Conservation (phyloP, 2,888 invertebrate species). For the Eilema caniola region DNA sequence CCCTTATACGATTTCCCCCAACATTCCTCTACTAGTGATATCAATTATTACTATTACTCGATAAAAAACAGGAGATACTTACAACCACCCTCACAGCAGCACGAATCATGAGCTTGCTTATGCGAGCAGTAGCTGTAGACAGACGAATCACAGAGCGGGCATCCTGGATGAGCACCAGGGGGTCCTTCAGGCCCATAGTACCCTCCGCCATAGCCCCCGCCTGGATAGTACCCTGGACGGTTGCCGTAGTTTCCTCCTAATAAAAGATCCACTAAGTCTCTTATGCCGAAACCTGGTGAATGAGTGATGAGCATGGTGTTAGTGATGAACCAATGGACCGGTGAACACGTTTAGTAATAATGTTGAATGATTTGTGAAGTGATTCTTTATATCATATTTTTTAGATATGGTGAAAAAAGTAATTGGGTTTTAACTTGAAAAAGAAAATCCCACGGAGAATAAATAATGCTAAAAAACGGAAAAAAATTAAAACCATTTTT, state of each 20-base stretch:
- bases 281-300: slow-evolving; percentile 80
- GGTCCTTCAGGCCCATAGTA: slow-evolving; percentile 64
- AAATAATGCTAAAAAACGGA: no score
- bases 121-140: slow-evolving; percentile 92
- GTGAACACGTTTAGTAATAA: slow-evolving; percentile 10
- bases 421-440: no score
- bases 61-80: slow-evolving; percentile 58
- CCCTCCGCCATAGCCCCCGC: slow-evolving; percentile 53
- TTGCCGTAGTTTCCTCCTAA: slow-evolving; percentile 76
- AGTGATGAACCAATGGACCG: slow-evolving; percentile 30
- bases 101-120: slow-evolving; percentile 91
- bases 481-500: no score
- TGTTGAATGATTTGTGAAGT: slow-evolving; percentile 8
- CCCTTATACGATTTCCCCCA: no score
- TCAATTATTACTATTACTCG: no score
- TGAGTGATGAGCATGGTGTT: slow-evolving; percentile 62
- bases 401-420: no score
- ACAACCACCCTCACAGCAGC: slow-evolving; percentile 89
- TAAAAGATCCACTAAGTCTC: slow-evolving; percentile 82
- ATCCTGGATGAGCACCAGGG: slow-evolving; percentile 84
- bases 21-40: no score
- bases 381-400: no score
- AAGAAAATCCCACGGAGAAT: no score
- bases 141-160: slow-evolving; percentile 92
- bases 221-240: slow-evolving; percentile 51